Conservation (phyloP, 2,797 vertebrate species). For the Arrhamphus sclerolepis region DNA sequence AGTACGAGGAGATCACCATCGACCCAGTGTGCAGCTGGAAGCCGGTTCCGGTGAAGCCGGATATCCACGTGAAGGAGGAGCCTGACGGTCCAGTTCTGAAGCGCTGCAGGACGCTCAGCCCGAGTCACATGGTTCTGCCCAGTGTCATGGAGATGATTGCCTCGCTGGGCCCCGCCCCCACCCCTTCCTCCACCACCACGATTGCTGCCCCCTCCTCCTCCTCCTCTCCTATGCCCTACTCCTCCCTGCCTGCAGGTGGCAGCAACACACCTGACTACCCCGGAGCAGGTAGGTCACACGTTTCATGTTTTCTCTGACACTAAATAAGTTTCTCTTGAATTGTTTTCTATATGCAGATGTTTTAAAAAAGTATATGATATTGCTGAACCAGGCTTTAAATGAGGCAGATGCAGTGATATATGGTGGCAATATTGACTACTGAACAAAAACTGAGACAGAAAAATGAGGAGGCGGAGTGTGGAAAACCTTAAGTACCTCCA, state of each 20-base stretch:
- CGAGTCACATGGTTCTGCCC: constrained; percentile 90
- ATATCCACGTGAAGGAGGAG: constrained; percentile 90
- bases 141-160: constrained; percentile 95
- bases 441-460: too few relatives aligned
- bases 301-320: too few relatives aligned
- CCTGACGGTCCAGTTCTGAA: constrained; percentile 87
- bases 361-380: too few relatives aligned
- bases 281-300: constrained; percentile 58
- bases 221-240: constrained; percentile 80
- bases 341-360: too few relatives aligned
- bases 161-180: constrained; percentile 85
- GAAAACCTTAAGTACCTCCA: too few relatives aligned
- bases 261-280: constrained; percentile 77
- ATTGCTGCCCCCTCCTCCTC: constrained; percentile 68
- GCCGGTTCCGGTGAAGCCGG: constrained; percentile 90
- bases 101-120: constrained; percentile 90
- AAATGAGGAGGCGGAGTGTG: too few relatives aligned
- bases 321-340: too few relatives aligned
- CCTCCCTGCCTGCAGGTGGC: constrained; percentile 65
- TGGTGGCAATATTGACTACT: too few relatives aligned
- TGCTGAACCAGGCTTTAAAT: too few relatives aligned
- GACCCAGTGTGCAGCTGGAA: constrained; percentile 94
- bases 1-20: constrained; percentile 94
- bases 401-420: too few relatives aligned
- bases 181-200: constrained; percentile 56